Conservation (phyloP, 2,888 invertebrate genomes). For the Athalia cordata region DNA sequence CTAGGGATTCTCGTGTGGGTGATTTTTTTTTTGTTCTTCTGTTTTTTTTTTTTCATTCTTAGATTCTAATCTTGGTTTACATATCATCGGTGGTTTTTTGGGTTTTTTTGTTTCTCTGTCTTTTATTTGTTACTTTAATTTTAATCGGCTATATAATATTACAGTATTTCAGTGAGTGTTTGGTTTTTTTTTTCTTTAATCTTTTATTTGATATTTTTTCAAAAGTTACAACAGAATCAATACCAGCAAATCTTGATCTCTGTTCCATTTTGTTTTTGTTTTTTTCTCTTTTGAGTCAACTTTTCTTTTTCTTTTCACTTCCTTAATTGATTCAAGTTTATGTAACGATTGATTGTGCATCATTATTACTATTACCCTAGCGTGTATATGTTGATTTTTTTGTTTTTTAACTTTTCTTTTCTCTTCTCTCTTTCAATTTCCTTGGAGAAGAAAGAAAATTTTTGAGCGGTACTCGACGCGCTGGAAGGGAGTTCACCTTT, state of each 20-base stretch:
- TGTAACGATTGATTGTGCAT: constrained; percentile 42
- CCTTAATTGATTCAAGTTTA: constrained; percentile 21
- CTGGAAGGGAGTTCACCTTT: not conserved
- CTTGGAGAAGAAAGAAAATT: no score
- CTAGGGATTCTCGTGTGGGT: constrained; percentile 58
- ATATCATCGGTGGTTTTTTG: not conserved
- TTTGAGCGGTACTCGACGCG: constrained; percentile 29
- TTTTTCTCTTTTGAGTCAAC: not conserved
- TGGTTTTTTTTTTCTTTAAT: no score
- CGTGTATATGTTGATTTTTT: constrained; percentile 37
- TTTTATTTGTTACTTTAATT: no score
- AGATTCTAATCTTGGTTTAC: not conserved
- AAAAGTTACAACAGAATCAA: no score
- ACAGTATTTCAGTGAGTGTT: no score
- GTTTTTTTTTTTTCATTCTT: not conserved
- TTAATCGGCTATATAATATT: no score
- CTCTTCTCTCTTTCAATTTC: no score
- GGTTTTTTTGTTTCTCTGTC: not conserved
- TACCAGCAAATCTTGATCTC: not conserved
- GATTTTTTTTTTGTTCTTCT: not conserved
- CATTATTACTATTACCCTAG: constrained; percentile 20
- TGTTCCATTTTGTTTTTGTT: not conserved
- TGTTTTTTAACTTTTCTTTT: no score
- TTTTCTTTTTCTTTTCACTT: constrained; percentile 40
- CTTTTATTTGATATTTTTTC: no score